Percentiles rank a stretch among this genome's conserved stretches.
These are phyloP conservation scores for Volucella inflata DNA, from an alignment of 2,888 invertebrate species.

Conservation along the genomic window DNA sequence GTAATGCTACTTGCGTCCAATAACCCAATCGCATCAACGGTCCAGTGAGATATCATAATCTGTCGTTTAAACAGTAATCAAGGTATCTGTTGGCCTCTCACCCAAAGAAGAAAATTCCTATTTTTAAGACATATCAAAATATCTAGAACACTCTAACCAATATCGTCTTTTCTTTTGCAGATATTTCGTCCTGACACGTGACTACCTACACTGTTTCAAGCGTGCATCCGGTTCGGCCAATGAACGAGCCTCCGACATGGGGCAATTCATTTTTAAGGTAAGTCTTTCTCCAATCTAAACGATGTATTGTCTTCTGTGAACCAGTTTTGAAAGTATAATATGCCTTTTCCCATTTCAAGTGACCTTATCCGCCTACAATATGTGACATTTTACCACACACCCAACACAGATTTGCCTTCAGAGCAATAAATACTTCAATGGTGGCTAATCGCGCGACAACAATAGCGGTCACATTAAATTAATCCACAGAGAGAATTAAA, in stretches of 20 bases:
- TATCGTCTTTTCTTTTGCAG: slow-evolving; percentile 77
- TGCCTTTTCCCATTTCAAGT: slow-evolving; percentile 5
- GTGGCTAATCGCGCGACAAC: slow-evolving; percentile 47
- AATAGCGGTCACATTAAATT: slow-evolving; percentile 51
- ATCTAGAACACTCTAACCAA: not conserved
- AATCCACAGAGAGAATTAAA: slow-evolving; percentile 1
- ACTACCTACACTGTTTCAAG: slow-evolving; percentile 88
- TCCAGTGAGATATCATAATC: too few species aligned
- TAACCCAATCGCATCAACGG: too few species aligned
- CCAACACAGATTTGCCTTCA: slow-evolving; percentile 38
- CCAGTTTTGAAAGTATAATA: slow-evolving; percentile 5
- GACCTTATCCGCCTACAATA: slow-evolving; percentile 49
- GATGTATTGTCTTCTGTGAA: slow-evolving; percentile 44
- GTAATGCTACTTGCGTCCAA: too few species aligned
- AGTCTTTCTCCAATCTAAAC: slow-evolving; percentile 75
- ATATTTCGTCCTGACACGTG: slow-evolving; percentile 87
- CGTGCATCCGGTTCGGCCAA: slow-evolving; percentile 85
- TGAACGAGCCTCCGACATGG: slow-evolving; percentile 87
- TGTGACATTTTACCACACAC: slow-evolving; percentile 5
- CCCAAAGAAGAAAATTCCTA: too few species aligned
- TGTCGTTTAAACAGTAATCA: too few species aligned
- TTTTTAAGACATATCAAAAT: not conserved
- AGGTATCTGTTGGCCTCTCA: too few species aligned
- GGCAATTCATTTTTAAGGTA: slow-evolving; percentile 88
- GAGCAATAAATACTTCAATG: slow-evolving; percentile 21